phyloP scores from a whole-genome alignment of 2,888 invertebrate species.

The Mayetiola destructor region DNA sequence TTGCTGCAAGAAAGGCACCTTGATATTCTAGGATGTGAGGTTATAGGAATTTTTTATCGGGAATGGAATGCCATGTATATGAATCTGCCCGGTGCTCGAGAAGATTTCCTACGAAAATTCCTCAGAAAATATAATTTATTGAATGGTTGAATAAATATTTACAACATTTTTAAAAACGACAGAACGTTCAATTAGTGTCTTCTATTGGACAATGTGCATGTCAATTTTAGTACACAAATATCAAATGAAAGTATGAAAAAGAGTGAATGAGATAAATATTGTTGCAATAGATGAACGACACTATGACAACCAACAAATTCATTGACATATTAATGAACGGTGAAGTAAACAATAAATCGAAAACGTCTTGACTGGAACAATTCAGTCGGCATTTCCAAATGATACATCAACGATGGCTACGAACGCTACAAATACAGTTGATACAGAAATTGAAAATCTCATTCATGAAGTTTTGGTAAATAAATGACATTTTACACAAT shows the following conservation, averaged over 20 bases:
- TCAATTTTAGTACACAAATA: no score
- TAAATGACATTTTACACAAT: not conserved
- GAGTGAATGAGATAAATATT: no score
- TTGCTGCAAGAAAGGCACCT: conserved; percentile 43
- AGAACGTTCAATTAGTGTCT: no score
- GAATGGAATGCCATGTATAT: conserved; percentile 43
- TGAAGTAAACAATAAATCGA: conserved; percentile 3
- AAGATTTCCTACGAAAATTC: conserved; percentile 35
- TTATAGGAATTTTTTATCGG: conserved; percentile 38
- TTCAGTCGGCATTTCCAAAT: not conserved
- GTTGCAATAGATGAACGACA: no score
- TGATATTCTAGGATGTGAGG: conserved; percentile 48
- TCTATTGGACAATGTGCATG: no score
- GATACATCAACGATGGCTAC: not conserved
- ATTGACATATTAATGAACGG: not conserved
- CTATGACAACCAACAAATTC: no score
- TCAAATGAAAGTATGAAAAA: no score
- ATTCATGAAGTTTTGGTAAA: conserved; percentile 4
- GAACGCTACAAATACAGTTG: conserved; percentile 4
- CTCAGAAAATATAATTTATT: conserved; percentile 21
- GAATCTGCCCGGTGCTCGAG: conserved; percentile 36
- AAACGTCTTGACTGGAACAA: no score
- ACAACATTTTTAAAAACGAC: no score
- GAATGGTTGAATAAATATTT: not conserved
- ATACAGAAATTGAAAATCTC: not conserved